Percentiles rank a stretch among this genome's conserved stretches.
Evolutionary conservation across 2,113 vertebrate species (phyloP).

Genomic region (Anoplopoma fimbria): DNA sequence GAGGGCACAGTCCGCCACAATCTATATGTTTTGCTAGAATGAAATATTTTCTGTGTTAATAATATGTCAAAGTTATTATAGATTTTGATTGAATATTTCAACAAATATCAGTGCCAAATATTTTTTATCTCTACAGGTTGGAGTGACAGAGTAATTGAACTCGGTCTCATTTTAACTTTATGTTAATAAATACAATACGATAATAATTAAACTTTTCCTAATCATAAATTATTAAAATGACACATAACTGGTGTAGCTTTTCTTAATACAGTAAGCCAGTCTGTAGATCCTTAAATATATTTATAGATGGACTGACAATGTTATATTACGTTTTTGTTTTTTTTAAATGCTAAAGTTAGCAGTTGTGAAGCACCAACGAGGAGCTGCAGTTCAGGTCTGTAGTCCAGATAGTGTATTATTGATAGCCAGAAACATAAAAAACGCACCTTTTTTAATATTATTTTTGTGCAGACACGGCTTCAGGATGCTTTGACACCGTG

Average conservation of each 20-base stretch:
- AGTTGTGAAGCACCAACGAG: background rate
- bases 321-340: too few relatives aligned
- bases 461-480: conserved; percentile 19
- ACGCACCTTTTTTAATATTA: background rate
- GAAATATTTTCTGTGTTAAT: background rate
- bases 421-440: conserved; percentile 34
- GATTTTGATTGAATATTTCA: background rate
- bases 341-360: background rate
- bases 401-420: conserved; percentile 18
- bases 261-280: background rate
- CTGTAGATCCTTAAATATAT: background rate
- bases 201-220: background rate
- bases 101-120: background rate
- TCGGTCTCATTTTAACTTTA: background rate
- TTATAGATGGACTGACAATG: background rate
- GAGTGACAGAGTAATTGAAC: background rate
- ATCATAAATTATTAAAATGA: background rate
- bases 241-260: too few relatives aligned
- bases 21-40: background rate
- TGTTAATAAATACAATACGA: background rate
- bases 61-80: background rate
- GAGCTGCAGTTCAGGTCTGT: conserved; percentile 19
- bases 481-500: conserved; percentile 25
- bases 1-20: too few relatives aligned
- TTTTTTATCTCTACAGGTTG: background rate